These are phyloP conservation scores for Prosopocoilus inquinatus DNA, from an alignment of 2,888 invertebrate genomes.

Conservation along the genomic window DNA sequence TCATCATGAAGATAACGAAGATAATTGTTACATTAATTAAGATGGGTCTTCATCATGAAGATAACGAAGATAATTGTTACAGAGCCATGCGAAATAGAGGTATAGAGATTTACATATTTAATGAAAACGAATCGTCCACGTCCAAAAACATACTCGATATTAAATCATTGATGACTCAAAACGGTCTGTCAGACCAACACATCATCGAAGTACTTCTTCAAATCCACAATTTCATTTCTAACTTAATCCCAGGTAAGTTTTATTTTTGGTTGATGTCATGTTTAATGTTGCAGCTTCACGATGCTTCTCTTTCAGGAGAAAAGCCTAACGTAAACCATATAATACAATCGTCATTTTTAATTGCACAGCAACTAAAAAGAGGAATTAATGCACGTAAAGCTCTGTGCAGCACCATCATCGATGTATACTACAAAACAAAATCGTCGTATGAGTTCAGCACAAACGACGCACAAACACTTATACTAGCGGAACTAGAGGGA, in stretches of 20 bases:
- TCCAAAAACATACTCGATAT: constrained; percentile 49
- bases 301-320: constrained; percentile 54
- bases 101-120: constrained; percentile 76
- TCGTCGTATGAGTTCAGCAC: constrained; percentile 37
- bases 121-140: constrained; percentile 24
- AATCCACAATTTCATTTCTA: constrained; percentile 51
- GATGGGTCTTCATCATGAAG: neutral
- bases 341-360: constrained; percentile 63
- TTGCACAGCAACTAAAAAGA: constrained; percentile 62
- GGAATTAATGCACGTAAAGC: constrained; percentile 60
- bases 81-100: constrained; percentile 98
- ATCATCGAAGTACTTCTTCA: constrained; percentile 46
- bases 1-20: too few relatives aligned
- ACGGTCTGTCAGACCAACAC: constrained; percentile 43
- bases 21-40: too few relatives aligned
- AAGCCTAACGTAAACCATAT: constrained; percentile 64
- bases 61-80: neutral
- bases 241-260: constrained; percentile 50
- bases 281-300: neutral
- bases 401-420: constrained; percentile 58
- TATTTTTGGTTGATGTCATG: constrained; percentile 20
- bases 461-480: constrained; percentile 52
- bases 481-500: constrained; percentile 52
- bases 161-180: constrained; percentile 53
- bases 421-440: constrained; percentile 58